Evolutionary conservation across 64 coral and sea anemone genomes (phyloP), one percentile per base, ranked within the genome.

Genomic region (Porites australiensis): DNA sequence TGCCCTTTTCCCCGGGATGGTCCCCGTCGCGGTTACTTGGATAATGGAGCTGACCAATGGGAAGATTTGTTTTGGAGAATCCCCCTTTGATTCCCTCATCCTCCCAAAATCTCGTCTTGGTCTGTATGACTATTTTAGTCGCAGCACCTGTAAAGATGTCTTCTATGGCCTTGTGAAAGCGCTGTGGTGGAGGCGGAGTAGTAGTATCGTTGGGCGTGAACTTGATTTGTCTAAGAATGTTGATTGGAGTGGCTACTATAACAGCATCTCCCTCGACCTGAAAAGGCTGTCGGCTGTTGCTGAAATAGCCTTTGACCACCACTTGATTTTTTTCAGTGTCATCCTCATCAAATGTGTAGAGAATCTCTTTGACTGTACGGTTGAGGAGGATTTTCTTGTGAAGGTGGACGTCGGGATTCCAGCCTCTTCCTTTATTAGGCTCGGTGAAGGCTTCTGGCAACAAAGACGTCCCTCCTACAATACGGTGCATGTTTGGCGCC

Each of bases 51-150:
- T 91, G 89, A 0, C 89, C 79, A 15, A 91, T 83, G 13, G 89
- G 89, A 82, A 91, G 89, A 58, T 91, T 83, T 69, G 89, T 91
- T 79, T 81, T 91, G 9, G 89, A 91, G 52, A 91, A 91, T 2
- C 89, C 89, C 21, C 89, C 89, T n/a, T 82, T 52, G 48, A 91
- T 91, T 49, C 21, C 52, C 8, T 70, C 67, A 19, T 91, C 18
- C 49, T 79, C 75, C 88, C 75, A 90, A 22, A 79, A 90, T 67
- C 75, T 79, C 5, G 75, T 79, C 50, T 61, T 91, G 52, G 88
- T 89, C 19, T 89, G 88, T 65, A 89, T 20, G 44, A 89, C 50
- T 12, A 89, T 6, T 77, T 89, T 89, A 18, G 88, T 89, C 14
- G 88, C 18, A 22, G 88, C 74, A 52, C 52, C 75, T 4, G 88